Base-by-base conservation (phyloP, 2,113 vertebrate species). In the Microcebus griseorufus region DNA sequence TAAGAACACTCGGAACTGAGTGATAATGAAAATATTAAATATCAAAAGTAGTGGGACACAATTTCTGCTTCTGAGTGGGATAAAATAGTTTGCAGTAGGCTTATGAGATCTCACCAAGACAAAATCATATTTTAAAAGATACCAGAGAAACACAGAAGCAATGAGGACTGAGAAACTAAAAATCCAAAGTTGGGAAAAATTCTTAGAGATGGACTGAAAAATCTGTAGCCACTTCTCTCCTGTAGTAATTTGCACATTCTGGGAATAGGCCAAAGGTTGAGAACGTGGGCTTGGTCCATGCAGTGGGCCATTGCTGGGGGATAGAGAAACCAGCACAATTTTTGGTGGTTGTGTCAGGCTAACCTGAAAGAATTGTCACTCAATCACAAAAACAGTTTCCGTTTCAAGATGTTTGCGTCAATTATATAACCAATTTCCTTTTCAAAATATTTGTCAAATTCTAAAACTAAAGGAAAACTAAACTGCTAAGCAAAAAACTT, bases 21-120 rank as follows among this genome's bases (percentile, higher is more conserved):
- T 90, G 51, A 69, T 78, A 84, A 84, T 90, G 51, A 90, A 94
- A 67, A 84, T 32, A 84, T 76, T 90, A 90, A 64, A 39, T 34
- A 94, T 81, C 34, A 53, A 37, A 73, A 73, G 70, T 72, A 25
- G 37, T 72, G 37, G 39, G 60, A 78, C 25, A 72, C 37, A 72
- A 72, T 58, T 83, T 90, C 79, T 78, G 14, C 32, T 69, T 69
- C 39, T 48, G 70, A 25, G 37, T 72, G 37, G 39, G 60, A 78
- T 67, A 34, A 69, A 84, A 76, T 76, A 48, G 76, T 69, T 90
- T 76, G 9, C 48, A 39, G 3, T 9, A 37, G 48, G 37, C 23
- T 90, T 55, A 67, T 90, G 86, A 58, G 86, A 58, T 76, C 62
- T 62, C 25, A 51, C 79, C 23, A 34, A 78, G 32, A 42, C 42